These are phyloP conservation scores for Drosophila guanche DNA, from an alignment of 1,140 invertebrate species.

Conservation along the genomic window DNA sequence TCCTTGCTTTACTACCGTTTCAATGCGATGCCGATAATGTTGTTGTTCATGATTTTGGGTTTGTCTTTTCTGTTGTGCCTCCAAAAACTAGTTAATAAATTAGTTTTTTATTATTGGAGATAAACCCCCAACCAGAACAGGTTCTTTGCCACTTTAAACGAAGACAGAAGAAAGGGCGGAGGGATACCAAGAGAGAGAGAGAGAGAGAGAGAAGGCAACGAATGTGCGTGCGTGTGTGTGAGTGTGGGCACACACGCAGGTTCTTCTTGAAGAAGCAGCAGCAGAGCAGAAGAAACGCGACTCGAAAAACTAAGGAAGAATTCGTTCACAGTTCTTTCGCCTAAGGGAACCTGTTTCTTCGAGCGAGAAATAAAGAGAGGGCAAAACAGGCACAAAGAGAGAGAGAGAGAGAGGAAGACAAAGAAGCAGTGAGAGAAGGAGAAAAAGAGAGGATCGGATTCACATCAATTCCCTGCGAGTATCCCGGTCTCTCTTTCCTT, in stretches of 20 bases:
- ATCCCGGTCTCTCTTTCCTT: not conserved
- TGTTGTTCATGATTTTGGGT: constrained; percentile 18
- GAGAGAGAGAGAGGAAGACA: no score
- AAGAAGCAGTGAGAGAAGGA: no score
- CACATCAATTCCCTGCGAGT: no score
- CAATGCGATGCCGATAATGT: not conserved
- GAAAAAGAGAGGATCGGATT: no score
- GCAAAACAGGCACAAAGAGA: no score
- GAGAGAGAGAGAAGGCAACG: constrained; percentile 3
- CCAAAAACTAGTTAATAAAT: constrained; percentile 77
- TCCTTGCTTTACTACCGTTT: constrained; percentile 1
- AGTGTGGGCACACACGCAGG: constrained; percentile 39
- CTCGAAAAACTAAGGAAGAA: no score
- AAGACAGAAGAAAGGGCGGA: constrained; percentile 19
- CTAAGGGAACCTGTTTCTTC: no score
- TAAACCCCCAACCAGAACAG: constrained; percentile 37
- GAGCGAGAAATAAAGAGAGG: no score
- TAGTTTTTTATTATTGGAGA: constrained; percentile 77
- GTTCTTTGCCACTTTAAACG: constrained; percentile 45
- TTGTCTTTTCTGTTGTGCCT: constrained; percentile 58
- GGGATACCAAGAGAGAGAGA: constrained; percentile 6
- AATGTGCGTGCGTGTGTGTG: no score
- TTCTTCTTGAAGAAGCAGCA: constrained; percentile 14
- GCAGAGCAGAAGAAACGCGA: no score
- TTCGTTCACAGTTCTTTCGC: no score